Evolutionary conservation across 1,140 invertebrate genomes (phyloP).

Genomic region (Diachasma alloeum): DNA sequence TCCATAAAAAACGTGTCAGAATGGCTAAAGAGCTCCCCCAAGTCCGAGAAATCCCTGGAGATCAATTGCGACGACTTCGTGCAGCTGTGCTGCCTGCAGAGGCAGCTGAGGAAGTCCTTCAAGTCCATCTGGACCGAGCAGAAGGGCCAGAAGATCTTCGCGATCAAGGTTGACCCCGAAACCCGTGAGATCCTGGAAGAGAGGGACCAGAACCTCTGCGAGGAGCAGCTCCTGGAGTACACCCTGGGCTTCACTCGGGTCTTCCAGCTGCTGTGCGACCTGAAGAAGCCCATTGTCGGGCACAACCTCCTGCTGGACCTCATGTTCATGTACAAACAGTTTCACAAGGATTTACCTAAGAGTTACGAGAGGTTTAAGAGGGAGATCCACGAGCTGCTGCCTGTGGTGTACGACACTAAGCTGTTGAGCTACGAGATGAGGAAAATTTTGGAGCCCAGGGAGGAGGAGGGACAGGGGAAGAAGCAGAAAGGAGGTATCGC

Average conservation of each 20-base stretch:
- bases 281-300: conserved; percentile 77
- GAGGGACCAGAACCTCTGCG: conserved; percentile 56
- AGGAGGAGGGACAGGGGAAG: background rate
- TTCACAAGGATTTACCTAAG: conserved; percentile 74
- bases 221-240: conserved; percentile 61
- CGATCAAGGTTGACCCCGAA: conserved; percentile 51
- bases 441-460: conserved; percentile 28
- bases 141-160: conserved; percentile 45
- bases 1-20: conserved; percentile 48
- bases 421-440: conserved; percentile 70
- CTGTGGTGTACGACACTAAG: conserved; percentile 78
- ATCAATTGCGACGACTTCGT: conserved; percentile 33
- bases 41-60: conserved; percentile 32
- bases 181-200: conserved; percentile 47
- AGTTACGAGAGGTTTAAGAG: conserved; percentile 69
- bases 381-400: conserved; percentile 72
- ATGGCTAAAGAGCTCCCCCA: conserved; percentile 58
- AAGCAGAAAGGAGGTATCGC: background rate
- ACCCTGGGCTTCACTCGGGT: conserved; percentile 75
- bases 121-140: conserved; percentile 60
- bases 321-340: conserved; percentile 76
- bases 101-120: conserved; percentile 66
- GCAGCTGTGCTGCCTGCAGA: conserved; percentile 63
- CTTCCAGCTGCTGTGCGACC: conserved; percentile 67
- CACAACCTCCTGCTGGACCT: conserved; percentile 80